Percentiles rank a stretch among this genome's conserved stretches.
Evolutionary conservation across 37 sponge, comb jelly and placozoan genomes (phyloP).

Genomic region (Aphrocallistes beatrix): DNA sequence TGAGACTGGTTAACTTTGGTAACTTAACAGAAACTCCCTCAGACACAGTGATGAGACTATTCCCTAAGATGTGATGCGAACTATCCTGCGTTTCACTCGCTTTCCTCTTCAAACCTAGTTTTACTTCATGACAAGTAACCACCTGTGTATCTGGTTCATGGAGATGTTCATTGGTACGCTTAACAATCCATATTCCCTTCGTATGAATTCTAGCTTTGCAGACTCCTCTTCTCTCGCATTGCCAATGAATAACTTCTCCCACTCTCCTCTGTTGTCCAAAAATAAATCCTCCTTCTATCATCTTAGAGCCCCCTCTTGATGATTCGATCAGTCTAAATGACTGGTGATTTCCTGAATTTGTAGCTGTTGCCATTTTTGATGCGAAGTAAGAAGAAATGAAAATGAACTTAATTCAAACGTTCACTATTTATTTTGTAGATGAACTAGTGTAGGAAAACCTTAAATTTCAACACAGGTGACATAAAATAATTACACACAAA

Average conservation of each 20-base stretch:
- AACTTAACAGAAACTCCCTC: slow-evolving; percentile 5
- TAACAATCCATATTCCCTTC: background rate
- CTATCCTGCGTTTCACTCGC: background rate
- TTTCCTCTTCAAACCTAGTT: background rate
- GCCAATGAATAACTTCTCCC: background rate
- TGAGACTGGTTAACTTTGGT: background rate
- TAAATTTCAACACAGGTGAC: no score
- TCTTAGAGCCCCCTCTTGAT: background rate
- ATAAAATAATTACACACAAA: no score
- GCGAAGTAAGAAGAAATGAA: background rate
- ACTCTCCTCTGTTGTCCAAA: slow-evolving; percentile 8
- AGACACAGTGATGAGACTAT: background rate
- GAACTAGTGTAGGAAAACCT: no score
- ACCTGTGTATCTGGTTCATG: background rate
- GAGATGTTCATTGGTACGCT: slow-evolving; percentile 11
- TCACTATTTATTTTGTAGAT: no score
- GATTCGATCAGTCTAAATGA: background rate
- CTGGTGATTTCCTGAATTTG: slow-evolving; percentile 1
- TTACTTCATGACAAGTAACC: slow-evolving; percentile 10
- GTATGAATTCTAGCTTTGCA: background rate
- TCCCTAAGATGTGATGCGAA: background rate
- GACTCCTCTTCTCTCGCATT: background rate
- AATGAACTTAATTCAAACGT: no score
- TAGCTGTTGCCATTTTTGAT: background rate
- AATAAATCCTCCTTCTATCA: background rate